Evolutionary conservation across 1,140 invertebrate genomes (phyloP), one percentile per base, ranked within the genome.

Genomic region (Conopomorpha cramerella): DNA sequence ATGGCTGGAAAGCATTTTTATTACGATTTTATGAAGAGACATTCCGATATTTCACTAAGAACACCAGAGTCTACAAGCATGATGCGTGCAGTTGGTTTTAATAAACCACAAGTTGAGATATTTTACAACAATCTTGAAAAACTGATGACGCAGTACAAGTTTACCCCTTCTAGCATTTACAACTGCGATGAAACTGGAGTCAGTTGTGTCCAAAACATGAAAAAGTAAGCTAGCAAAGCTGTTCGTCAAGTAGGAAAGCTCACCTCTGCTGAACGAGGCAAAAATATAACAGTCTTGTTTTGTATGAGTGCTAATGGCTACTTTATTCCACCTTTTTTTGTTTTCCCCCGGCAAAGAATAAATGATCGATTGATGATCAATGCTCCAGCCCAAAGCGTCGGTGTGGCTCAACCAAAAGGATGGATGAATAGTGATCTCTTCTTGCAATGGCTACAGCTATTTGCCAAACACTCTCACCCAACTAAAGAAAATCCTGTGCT

Each of bases 361-460:
- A 49, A 59, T 19, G 33, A 39, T 14, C 38, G 55, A 30, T 27
- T 61, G 13, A 2, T 38, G 31, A 32, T 49, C 27, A 44, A 41
- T 25, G 42, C 46, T 27, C 53, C 44, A 35, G 56, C 64, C 15
- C 53, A 47, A 14, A 13, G 51, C 23, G 36, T 47, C 35, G 45
- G 16, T 37, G 38, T 37, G 29, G 40, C 30, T 32, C 29, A 34
- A 39, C 27, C 39, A 32, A 44, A 36, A 28, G 55, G 57, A 6
- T 71, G 54, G 50, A 66, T 62, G 31, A 50, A 40, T 16, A 30
- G 39, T 2, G 50, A 57, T 16, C n/a, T 57, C n/a, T 67, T 72
- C 36, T 16, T 51, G 1, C 39, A 17, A 34, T 72, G 53, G 55
- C 53, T 72, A 40, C 38, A 59, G 27, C 38, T 45, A 14, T 72